phyloP scores from a whole-genome alignment of 2,888 invertebrate genomes.

The Stenolophus ochropezus region DNA sequence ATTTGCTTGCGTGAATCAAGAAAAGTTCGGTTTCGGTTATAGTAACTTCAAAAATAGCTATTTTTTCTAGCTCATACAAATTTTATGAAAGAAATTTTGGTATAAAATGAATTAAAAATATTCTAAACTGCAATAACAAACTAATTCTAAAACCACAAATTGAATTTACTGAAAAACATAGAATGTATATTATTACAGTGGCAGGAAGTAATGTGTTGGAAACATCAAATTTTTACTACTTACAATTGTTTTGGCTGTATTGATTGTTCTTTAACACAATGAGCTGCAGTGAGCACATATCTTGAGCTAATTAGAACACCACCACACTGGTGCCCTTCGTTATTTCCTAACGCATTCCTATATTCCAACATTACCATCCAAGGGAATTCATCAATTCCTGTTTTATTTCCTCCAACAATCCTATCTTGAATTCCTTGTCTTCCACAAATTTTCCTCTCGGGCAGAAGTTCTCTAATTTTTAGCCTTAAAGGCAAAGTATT shows the following conservation, averaged over 20 bases:
- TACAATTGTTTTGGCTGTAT: too few species aligned
- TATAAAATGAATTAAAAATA: too few species aligned
- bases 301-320: constrained; percentile 72
- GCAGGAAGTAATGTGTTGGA: too few species aligned
- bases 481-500: not conserved
- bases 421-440: constrained; percentile 1
- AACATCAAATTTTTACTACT: too few species aligned
- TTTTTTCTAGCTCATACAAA: not conserved
- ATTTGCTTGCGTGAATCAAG: too few species aligned
- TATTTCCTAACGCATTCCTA: constrained; percentile 60
- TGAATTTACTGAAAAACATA: too few species aligned
- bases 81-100: too few species aligned
- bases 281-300: constrained; percentile 72
- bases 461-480: constrained; percentile 47
- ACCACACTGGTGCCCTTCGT: constrained; percentile 68
- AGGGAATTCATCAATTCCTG: constrained; percentile 71
- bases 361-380: constrained; percentile 72
- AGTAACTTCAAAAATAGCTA: too few species aligned
- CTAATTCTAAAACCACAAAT: too few species aligned
- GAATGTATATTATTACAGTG: too few species aligned
- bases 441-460: constrained; percentile 36
- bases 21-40: too few species aligned
- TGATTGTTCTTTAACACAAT: constrained; percentile 72
- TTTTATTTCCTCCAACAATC: constrained; percentile 66
- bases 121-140: too few species aligned